These are phyloP conservation scores for Peromyscus maniculatus DNA, from an alignment of 2,113 vertebrate genomes.

Conservation along the genomic window DNA sequence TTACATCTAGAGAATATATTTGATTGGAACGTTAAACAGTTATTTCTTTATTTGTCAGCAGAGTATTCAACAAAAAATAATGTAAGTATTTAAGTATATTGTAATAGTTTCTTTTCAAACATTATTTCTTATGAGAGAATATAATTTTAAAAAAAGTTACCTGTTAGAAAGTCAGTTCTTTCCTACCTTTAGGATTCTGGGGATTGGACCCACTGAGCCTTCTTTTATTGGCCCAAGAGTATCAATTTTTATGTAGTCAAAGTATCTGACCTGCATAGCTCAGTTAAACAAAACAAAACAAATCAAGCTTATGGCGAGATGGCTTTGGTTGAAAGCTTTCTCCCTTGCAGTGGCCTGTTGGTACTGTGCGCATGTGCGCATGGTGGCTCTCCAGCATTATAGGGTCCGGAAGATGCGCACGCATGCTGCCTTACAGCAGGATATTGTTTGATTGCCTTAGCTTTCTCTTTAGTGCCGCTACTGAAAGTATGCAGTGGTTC, in stretches of 20 bases:
- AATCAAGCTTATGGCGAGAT: background rate
- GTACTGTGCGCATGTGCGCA: background rate
- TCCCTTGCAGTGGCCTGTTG: background rate
- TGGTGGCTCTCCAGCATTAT: background rate
- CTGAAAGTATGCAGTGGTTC: background rate
- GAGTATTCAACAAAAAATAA: constrained; percentile 98
- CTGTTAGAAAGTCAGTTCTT: too few relatives aligned
- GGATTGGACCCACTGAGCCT: too few relatives aligned
- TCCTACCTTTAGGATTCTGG: background rate
- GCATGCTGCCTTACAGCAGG: background rate
- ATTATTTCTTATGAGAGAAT: background rate
- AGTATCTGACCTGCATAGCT: background rate
- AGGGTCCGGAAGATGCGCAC: background rate
- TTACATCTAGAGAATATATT: constrained; percentile 98
- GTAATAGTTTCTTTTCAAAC: constrained; percentile 34
- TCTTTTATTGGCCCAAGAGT: background rate
- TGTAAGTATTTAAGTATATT: constrained; percentile 89
- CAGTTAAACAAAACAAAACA: background rate
- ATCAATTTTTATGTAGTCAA: background rate
- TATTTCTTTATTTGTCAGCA: constrained; percentile 98
- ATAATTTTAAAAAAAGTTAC: background rate
- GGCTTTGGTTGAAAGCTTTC: background rate
- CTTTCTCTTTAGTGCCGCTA: background rate
- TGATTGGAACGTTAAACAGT: constrained; percentile 99
- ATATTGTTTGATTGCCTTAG: background rate